Evolutionary conservation across 2,797 vertebrate genomes (phyloP), one percentile per base, ranked within the genome.

Genomic region (Epinephelus awoara): DNA sequence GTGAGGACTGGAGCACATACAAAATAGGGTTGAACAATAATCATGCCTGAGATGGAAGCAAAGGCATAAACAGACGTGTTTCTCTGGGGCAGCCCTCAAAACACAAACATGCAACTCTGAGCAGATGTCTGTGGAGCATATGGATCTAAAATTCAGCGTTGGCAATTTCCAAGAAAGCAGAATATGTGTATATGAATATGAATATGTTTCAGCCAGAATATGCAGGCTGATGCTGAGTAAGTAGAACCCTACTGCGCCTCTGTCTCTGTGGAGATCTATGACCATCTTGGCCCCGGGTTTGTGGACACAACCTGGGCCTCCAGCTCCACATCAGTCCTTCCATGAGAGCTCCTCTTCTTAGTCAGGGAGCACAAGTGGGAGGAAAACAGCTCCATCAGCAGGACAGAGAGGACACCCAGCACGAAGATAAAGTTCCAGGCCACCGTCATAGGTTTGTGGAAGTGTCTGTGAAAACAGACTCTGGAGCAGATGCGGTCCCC

Each of bases 311-410:
- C 61, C 42, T 11, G 15, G 44, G 25, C 69, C 57, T 71, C 69
- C 61, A 74, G 49, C 67, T 91, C 79, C 23, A 49, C 72, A 2
- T 65, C 67, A 29, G 27, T 29, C 27, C 47, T 56, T 75, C 67
- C 46, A 73, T 2, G 55, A n/a, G 70, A 38, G 2, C 25, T 80
- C 63, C 34, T 86, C 68, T 83, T 90, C 59, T 55, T 73, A 21
- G 78, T 56, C 34, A 75, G 2, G 3, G 83, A 61, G n/a, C 62
- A 62, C 61, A 91, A 54, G 56, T 91, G 87, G 38, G 82, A 86
- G 65, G 86, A 54, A n/a, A 92, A 90, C 0, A 91, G 69, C 75
- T 94, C 93, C 88, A 87, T 90, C 74, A 92, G 69, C 63, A 93
- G 62, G 34, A 92, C 75, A 0, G 92, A 91, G 21, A 92, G 7